A percentile compares a stretch with the other conserved stretches of the same genome.
phyloP scores from a whole-genome alignment of 2,797 vertebrate species.

The Sebastolobus alascanus region DNA sequence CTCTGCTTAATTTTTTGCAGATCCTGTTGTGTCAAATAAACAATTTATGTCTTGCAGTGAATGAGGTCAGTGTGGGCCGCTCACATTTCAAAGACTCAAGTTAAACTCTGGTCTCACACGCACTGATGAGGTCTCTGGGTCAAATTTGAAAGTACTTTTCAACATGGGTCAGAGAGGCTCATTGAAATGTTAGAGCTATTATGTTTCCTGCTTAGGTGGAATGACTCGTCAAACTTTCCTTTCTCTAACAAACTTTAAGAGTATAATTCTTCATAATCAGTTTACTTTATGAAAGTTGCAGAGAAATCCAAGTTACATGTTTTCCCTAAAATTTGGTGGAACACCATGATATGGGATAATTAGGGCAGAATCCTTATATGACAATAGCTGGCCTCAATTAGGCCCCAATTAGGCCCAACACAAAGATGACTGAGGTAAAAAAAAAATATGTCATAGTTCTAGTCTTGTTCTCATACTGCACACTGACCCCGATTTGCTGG shows the following conservation, averaged over 20 bases:
- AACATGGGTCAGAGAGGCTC: conserved; percentile 28
- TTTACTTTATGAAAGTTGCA: conserved; percentile 19
- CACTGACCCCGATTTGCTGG: conserved; percentile 14
- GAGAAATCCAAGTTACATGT: conserved; percentile 4
- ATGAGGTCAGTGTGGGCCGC: conserved; percentile 39
- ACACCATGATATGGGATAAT: conserved; percentile 42
- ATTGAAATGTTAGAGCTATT: neutral
- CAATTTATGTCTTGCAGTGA: conserved; percentile 35
- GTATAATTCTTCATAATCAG: neutral
- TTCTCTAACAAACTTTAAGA: neutral
- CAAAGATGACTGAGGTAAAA: conserved; percentile 38
- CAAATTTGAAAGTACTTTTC: conserved; percentile 23
- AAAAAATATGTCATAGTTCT: conserved; percentile 25
- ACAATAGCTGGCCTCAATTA: conserved; percentile 66
- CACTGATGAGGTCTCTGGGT: conserved; percentile 34
- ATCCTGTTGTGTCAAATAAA: conserved; percentile 48
- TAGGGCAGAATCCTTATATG: conserved; percentile 36
- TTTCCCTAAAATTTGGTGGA: conserved; percentile 15
- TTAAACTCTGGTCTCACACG: conserved; percentile 35
- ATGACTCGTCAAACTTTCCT: neutral
- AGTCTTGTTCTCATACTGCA: conserved; percentile 23
- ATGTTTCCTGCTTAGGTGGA: conserved; percentile 6
- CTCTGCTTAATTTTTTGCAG: neutral
- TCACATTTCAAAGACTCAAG: conserved; percentile 56
- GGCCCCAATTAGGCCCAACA: conserved; percentile 48